Base-by-base conservation (phyloP, 2,797 vertebrate genomes). In the Tarsius wallacei region DNA sequence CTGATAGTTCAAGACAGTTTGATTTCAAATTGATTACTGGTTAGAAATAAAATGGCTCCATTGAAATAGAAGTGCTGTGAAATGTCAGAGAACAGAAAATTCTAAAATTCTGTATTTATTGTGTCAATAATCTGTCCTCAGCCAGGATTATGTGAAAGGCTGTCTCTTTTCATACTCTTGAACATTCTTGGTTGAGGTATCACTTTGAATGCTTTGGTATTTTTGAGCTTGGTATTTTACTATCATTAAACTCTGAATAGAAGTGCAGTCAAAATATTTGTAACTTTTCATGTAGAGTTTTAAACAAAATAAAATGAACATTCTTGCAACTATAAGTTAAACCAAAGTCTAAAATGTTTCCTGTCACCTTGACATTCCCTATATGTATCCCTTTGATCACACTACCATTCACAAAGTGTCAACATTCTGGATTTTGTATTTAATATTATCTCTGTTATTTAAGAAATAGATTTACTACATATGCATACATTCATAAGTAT, bases 301-400 rank as follows among this genome's bases (percentile, higher is more conserved):
- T 80, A 78, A 80, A 57, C 14, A 87, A 61, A 94, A 28, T 87
- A 36, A 85, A 89, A 68, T 61, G 64, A 59, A 68, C 28, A 74
- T 33, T 71, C 5, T 61, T 63, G n/a, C 86, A 77, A 14, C 14
- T 28, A 6, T 51, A 61, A 55, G 3, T 31, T 71, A 73, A 84
- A 63, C 0, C 80, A 14, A 80, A 93, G 7, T 90, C n/a, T 93
- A 63, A 80, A 85, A 49, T 83, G 66, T 73, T 17, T n/a, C 15
- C 21, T 42, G 7, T 33, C 33, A 9, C 12, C 90, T 94, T 78
- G 22, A 47, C 0, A 66, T 0, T 15, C 2, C 22, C 5, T 55
- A 0, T 70, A 8, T 15, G 22, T 71, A 47, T 86, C 1, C 47
- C 31, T 77, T 71, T 57, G 55, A 49, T n/a, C 14, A 6, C 11